These are phyloP conservation scores for Euwallacea similis DNA, from an alignment of 1,140 invertebrate species.

Conservation along the genomic window DNA sequence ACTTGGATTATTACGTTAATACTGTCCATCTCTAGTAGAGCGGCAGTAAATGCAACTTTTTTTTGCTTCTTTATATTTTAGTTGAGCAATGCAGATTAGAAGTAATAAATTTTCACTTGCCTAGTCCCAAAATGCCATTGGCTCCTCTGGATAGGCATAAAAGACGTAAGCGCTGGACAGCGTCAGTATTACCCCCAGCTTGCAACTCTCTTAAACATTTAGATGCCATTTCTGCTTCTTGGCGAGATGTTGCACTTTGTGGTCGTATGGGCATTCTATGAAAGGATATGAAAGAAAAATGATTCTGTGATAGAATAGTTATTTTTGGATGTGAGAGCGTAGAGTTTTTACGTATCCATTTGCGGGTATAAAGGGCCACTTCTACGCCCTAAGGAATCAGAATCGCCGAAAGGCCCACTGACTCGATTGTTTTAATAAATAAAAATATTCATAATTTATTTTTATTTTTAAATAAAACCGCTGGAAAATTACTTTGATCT, in stretches of 20 bases:
- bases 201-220: constrained; percentile 60
- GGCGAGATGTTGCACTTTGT: constrained; percentile 71
- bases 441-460: too few species aligned
- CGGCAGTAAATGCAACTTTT: background rate
- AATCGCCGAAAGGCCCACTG: background rate
- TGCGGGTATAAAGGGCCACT: background rate
- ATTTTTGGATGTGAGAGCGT: background rate
- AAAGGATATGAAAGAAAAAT: background rate
- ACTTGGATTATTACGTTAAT: background rate
- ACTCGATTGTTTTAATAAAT: background rate
- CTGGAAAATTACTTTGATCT: too few species aligned
- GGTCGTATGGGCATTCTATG: constrained; percentile 51
- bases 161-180: constrained; percentile 81
- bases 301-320: background rate
- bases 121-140: constrained; percentile 84
- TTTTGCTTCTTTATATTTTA: background rate
- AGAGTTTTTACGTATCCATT: background rate
- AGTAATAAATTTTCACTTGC: constrained; percentile 45
- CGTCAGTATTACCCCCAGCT: constrained; percentile 65
- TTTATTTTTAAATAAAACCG: too few species aligned
- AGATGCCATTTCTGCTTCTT: constrained; percentile 81
- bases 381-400: background rate
- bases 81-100: background rate
- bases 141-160: constrained; percentile 85
- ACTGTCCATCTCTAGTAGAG: background rate